Conservation (phyloP, 2,113 vertebrate species). For the Tetrao urogallus region DNA sequence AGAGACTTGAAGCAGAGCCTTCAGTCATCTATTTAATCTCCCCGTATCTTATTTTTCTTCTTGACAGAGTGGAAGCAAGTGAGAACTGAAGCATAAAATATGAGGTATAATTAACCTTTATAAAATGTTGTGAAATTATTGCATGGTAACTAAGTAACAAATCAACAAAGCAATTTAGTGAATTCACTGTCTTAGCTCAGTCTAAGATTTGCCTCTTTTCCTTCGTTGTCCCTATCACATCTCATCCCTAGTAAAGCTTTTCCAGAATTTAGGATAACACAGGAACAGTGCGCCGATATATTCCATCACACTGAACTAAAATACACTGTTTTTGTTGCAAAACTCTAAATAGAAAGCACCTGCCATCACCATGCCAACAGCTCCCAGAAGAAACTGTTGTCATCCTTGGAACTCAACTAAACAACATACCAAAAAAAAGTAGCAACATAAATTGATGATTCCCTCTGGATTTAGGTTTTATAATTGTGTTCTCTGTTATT, state of each 20-base stretch:
- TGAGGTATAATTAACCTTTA: not conserved
- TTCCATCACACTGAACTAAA: not conserved
- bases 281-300: not conserved
- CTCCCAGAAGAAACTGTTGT: not conserved
- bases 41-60: not conserved
- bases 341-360: not conserved
- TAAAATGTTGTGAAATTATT: not conserved
- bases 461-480: not conserved
- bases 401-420: not conserved
- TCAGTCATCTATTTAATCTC: not conserved
- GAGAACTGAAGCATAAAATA: not conserved
- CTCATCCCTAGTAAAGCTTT: not conserved
- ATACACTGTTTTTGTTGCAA: not conserved
- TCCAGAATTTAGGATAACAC: not conserved
- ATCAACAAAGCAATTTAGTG: not conserved
- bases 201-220: not conserved
- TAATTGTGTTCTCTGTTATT: not conserved
- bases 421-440: not conserved
- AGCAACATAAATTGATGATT: not conserved
- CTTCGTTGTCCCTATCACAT: not conserved
- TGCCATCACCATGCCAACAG: not conserved
- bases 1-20: not conserved
- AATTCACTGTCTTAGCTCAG: not conserved
- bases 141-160: not conserved
- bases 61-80: not conserved